phyloP scores from a whole-genome alignment of 2,113 vertebrate species.

The Nymphicus hollandicus region DNA sequence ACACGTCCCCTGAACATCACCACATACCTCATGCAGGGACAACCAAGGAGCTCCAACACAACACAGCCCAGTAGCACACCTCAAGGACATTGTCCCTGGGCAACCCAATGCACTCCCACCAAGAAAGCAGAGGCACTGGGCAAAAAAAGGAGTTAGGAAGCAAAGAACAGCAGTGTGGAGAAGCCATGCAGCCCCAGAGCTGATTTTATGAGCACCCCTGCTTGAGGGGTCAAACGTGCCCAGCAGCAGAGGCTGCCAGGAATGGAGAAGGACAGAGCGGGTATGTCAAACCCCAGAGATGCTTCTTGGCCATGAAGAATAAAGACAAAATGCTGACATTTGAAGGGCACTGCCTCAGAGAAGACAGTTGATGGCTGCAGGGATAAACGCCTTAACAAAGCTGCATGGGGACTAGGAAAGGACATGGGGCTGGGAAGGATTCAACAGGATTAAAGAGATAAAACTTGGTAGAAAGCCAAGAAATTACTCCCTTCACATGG shows the following conservation, averaged over 20 bases:
- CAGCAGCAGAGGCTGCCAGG: not conserved
- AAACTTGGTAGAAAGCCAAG: not conserved
- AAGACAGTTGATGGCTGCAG: not conserved
- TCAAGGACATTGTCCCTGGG: not conserved
- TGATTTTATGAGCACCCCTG: not conserved
- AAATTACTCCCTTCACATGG: not conserved
- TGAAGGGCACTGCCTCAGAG: not conserved
- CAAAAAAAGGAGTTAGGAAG: not conserved
- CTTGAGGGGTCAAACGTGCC: accelerated
- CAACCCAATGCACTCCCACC: not conserved
- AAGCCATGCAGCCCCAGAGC: too few relatives aligned
- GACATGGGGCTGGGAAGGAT: not conserved
- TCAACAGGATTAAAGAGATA: not conserved
- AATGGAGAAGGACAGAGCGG: accelerated
- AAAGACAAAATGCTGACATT: not conserved
- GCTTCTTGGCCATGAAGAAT: not conserved
- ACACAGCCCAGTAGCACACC: not conserved
- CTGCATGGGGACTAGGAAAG: not conserved
- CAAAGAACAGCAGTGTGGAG: not conserved
- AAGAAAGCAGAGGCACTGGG: not conserved
- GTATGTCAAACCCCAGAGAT: not conserved
- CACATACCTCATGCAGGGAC: accelerated
- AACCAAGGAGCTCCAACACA: not conserved
- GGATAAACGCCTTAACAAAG: not conserved
- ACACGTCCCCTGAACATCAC: not conserved